Evolutionary conservation across 2,797 vertebrate genomes (phyloP).

Genomic region (Sebastes flavidus): DNA sequence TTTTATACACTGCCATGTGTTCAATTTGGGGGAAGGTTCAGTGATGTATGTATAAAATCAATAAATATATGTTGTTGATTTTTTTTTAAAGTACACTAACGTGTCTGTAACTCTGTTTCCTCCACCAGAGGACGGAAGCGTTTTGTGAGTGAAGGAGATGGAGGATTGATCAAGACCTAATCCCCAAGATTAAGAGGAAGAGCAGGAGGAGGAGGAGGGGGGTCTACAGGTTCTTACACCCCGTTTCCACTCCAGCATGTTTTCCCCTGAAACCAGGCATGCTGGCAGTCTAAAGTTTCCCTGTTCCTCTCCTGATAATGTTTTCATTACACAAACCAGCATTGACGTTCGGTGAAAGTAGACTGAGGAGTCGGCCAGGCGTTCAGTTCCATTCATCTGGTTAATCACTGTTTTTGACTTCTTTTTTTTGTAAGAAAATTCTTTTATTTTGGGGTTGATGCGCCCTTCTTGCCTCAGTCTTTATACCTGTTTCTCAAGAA

Average conservation of each 20-base stretch:
- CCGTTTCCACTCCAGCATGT: constrained; percentile 40
- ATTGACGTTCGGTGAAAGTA: constrained; percentile 60
- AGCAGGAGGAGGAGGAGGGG: constrained; percentile 19
- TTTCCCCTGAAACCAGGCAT: constrained; percentile 37
- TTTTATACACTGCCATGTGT: too few relatives aligned
- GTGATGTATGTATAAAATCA: too few relatives aligned
- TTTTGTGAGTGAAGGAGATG: constrained; percentile 90
- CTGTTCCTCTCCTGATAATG: constrained; percentile 50
- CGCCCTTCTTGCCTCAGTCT: constrained; percentile 50
- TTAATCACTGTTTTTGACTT: constrained; percentile 55
- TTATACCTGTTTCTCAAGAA: constrained; percentile 54
- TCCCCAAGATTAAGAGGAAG: constrained; percentile 10
- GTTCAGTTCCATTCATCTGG: constrained; percentile 57
- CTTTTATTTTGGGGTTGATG: constrained; percentile 57
- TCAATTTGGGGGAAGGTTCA: too few relatives aligned
- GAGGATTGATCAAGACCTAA: constrained; percentile 85
- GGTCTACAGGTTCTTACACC: constrained; percentile 33
- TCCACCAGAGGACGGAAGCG: constrained; percentile 87
- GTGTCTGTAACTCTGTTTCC: constrained; percentile 11
- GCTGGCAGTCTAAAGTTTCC: constrained; percentile 43
- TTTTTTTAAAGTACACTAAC: background rate
- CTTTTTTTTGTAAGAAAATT: constrained; percentile 62
- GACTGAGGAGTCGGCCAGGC: constrained; percentile 33
- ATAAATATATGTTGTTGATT: too few relatives aligned
- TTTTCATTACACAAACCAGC: constrained; percentile 64